These are phyloP conservation scores for Sarcophilus harrisii DNA, from an alignment of 2,797 vertebrate genomes.

Conservation along the genomic window DNA sequence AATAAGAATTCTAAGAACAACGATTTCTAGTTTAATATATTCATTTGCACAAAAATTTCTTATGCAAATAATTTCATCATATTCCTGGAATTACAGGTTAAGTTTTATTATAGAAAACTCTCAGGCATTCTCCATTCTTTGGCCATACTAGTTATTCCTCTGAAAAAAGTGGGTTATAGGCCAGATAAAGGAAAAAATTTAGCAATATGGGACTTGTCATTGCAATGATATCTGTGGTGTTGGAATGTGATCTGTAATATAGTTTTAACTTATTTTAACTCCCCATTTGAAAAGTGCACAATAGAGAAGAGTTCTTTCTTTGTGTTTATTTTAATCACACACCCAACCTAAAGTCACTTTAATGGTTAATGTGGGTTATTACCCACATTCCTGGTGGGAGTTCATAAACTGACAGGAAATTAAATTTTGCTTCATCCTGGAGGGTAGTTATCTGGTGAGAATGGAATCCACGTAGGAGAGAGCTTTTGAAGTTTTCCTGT, in stretches of 20 bases:
- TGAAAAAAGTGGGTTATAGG: not conserved
- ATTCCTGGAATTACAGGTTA: not conserved
- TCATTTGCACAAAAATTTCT: conserved; percentile 26
- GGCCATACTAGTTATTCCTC: not conserved
- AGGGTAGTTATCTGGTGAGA: conserved; percentile 54
- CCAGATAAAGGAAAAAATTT: not conserved
- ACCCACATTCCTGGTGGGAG: conserved; percentile 51
- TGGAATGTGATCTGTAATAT: conserved; percentile 13
- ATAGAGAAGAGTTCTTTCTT: not conserved
- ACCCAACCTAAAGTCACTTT: not conserved
- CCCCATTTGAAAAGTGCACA: not conserved
- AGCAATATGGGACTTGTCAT: not conserved
- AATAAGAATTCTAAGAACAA: not conserved
- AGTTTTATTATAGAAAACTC: conserved; percentile 12
- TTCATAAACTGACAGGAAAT: conserved; percentile 69
- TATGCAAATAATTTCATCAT: conserved; percentile 17
- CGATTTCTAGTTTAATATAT: not conserved
- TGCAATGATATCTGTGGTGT: not conserved
- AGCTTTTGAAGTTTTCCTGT: conserved; percentile 32
- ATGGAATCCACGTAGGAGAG: conserved; percentile 54
- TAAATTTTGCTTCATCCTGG: conserved; percentile 63
- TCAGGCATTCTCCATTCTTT: not conserved
- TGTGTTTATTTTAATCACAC: conserved; percentile 62
- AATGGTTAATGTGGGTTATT: conserved; percentile 12
- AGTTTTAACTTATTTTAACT: not conserved